Conservation (phyloP, 92 coral and sea anemone species). For the Epizoanthus ramosus region DNA sequence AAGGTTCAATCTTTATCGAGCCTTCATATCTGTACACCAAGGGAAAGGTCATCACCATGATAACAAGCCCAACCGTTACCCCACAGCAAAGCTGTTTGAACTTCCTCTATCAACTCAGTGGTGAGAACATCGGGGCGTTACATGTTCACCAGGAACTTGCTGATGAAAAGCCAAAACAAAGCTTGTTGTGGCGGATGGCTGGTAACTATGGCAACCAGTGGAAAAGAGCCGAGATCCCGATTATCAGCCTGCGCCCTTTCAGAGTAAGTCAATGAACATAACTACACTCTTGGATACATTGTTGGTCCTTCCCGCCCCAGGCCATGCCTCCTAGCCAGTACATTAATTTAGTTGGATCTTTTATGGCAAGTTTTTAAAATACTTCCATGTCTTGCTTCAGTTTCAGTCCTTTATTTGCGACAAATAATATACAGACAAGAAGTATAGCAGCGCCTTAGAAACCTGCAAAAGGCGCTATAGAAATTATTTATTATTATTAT, state of each 20-base stretch:
- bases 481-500: too few species aligned
- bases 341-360: neutral
- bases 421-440: too few species aligned
- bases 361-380: too few species aligned
- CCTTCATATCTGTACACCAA: neutral
- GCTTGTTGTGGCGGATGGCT: slow-evolving; percentile 3
- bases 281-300: neutral
- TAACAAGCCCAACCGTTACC: neutral
- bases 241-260: neutral
- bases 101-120: neutral
- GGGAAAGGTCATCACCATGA: neutral
- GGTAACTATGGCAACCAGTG: slow-evolving; percentile 8
- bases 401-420: too few species aligned
- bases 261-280: neutral
- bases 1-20: neutral
- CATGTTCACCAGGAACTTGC: neutral
- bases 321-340: neutral
- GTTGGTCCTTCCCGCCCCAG: neutral
- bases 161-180: neutral
- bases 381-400: too few species aligned
- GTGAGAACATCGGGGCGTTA: slow-evolving; percentile 3
- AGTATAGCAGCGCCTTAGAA: too few species aligned
- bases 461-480: too few species aligned
- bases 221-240: neutral
- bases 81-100: neutral